These are phyloP conservation scores for Cuniculus paca DNA, from an alignment of 2,797 vertebrate species.

Conservation along the genomic window DNA sequence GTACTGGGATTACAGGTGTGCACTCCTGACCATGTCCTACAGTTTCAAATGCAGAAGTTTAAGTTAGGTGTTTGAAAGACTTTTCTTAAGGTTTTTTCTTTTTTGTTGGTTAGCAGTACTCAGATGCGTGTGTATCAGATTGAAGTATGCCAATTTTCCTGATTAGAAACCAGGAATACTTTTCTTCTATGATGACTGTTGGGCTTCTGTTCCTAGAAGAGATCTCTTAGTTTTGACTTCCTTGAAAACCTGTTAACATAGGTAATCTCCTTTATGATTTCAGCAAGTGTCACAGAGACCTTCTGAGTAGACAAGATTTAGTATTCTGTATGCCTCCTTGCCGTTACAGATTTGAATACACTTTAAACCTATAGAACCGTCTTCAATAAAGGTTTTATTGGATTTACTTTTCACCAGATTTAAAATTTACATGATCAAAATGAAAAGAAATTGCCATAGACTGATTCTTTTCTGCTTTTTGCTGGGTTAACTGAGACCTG, in stretches of 20 bases:
- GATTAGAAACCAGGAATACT: slow-evolving; percentile 36
- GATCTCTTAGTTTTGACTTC: slow-evolving; percentile 42
- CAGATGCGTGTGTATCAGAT: background rate
- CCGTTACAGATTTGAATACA: background rate
- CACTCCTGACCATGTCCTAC: background rate
- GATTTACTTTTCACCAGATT: background rate
- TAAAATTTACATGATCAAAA: slow-evolving; percentile 7
- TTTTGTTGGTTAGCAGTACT: background rate
- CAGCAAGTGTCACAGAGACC: background rate
- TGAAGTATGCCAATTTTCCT: background rate
- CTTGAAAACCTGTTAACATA: slow-evolving; percentile 44
- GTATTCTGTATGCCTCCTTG: background rate
- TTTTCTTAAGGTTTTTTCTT: background rate
- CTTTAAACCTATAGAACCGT: background rate
- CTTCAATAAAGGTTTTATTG: background rate
- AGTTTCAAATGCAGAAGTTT: slow-evolving; percentile 44
- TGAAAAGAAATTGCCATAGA: background rate
- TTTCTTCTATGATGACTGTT: slow-evolving; percentile 15
- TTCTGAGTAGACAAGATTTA: background rate
- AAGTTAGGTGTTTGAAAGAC: slow-evolving; percentile 32
- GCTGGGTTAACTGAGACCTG: background rate
- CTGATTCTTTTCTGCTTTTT: background rate
- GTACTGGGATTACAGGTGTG: too few relatives aligned
- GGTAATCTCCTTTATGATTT: slow-evolving; percentile 28
- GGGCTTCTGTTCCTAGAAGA: background rate